Evolutionary conservation across 2,888 invertebrate genomes (phyloP).

Genomic region (Chouioia cunea): DNA sequence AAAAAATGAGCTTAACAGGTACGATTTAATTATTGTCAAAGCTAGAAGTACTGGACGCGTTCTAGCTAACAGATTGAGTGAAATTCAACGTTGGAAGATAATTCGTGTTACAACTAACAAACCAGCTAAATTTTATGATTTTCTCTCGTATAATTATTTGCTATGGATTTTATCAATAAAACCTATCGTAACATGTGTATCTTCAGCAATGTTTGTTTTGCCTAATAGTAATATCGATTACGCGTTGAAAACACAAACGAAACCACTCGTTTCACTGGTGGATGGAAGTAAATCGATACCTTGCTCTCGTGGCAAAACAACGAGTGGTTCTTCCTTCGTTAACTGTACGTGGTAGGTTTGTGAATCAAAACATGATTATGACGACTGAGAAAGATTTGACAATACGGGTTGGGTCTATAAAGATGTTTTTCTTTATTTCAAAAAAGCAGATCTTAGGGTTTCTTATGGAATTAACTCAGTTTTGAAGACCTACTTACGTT

Average conservation of each 20-base stretch:
- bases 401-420: slow-evolving; percentile 70
- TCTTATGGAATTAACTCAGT: neutral
- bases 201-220: slow-evolving; percentile 73
- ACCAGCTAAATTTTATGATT: too few relatives aligned
- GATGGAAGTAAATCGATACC: slow-evolving; percentile 72
- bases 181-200: slow-evolving; percentile 76
- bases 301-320: slow-evolving; percentile 77
- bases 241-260: slow-evolving; percentile 78
- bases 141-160: neutral
- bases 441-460: slow-evolving; percentile 65
- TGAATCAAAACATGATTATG: slow-evolving; percentile 72
- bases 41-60: slow-evolving; percentile 72
- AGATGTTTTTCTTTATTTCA: slow-evolving; percentile 67
- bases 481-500: neutral
- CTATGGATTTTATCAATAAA: slow-evolving; percentile 61
- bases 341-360: slow-evolving; percentile 75
- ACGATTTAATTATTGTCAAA: slow-evolving; percentile 65
- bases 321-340: slow-evolving; percentile 74
- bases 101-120: slow-evolving; percentile 46
- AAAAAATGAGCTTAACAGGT: slow-evolving; percentile 39
- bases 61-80: slow-evolving; percentile 69
- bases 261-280: slow-evolving; percentile 73
- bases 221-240: slow-evolving; percentile 74
- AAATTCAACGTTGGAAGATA: slow-evolving; percentile 68
- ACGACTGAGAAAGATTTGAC: slow-evolving; percentile 71